phyloP scores from a whole-genome alignment of 2,797 vertebrate genomes.

The Epinephelus malabaricus region DNA sequence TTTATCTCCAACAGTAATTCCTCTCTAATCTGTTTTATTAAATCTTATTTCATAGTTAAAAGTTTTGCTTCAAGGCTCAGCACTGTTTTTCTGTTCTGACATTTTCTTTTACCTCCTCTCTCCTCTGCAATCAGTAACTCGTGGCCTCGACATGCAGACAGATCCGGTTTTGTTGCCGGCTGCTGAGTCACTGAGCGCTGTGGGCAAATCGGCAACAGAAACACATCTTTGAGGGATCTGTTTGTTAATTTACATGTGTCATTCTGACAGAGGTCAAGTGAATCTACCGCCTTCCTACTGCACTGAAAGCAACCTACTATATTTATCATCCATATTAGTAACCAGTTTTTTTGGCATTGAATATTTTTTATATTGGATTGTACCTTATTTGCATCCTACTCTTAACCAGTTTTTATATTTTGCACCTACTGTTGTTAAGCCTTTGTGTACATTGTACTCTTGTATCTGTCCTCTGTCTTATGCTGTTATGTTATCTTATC shows the following conservation, averaged over 20 bases:
- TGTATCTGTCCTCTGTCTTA: too few species aligned
- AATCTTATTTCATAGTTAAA: background rate
- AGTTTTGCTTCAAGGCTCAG: background rate
- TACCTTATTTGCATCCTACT: too few species aligned
- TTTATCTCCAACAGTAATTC: background rate
- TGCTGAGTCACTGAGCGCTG: conserved; percentile 18
- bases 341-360: too few species aligned
- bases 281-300: background rate
- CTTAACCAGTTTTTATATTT: too few species aligned
- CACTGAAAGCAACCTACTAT: too few species aligned
- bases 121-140: conserved; percentile 5
- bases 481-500: too few species aligned
- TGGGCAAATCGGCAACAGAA: conserved; percentile 12
- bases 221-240: conserved; percentile 11
- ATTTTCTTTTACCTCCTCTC: background rate
- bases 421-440: too few species aligned
- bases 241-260: background rate
- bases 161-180: background rate
- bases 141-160: background rate
- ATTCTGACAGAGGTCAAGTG: conserved; percentile 6
- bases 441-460: too few species aligned
- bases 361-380: too few species aligned
- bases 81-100: background rate
- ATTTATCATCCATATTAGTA: too few species aligned
- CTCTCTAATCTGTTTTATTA: background rate